These are phyloP conservation scores for Myrmecophaga tridactyla DNA, from an alignment of 2,113 vertebrate genomes.

Conservation along the genomic window DNA sequence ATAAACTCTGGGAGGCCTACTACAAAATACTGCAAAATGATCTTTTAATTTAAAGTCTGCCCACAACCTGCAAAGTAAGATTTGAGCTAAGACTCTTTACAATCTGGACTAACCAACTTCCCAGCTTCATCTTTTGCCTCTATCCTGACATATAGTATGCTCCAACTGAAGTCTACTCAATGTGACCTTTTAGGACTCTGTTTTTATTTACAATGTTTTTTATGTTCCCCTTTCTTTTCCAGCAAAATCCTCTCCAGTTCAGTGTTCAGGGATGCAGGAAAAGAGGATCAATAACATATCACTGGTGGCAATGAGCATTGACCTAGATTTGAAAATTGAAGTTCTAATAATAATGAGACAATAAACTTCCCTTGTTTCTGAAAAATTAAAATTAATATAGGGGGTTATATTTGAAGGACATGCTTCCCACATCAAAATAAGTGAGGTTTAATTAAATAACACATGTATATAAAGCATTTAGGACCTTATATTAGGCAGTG, in stretches of 20 bases:
- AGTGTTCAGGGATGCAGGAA: neutral
- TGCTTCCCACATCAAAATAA: neutral
- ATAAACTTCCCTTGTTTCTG: neutral
- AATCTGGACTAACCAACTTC: neutral
- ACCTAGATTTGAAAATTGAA: neutral
- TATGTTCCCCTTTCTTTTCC: neutral
- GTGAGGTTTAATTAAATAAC: neutral
- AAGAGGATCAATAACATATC: neutral
- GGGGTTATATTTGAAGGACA: neutral
- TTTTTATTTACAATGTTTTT: neutral
- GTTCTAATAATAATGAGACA: neutral
- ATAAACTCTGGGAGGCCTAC: neutral
- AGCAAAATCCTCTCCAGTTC: neutral
- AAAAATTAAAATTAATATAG: neutral
- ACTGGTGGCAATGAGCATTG: neutral
- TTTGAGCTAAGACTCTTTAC: neutral
- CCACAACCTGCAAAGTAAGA: neutral
- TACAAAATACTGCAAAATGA: conserved; percentile 18
- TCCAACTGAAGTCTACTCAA: neutral
- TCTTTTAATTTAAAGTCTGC: neutral
- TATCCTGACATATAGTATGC: no score
- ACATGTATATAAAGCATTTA: neutral
- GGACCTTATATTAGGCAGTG: neutral
- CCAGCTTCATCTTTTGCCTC: neutral
- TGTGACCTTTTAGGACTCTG: neutral